These are phyloP conservation scores for Disparrhopalites patrizii DNA, from an alignment of 2,888 invertebrate species.

Conservation along the genomic window DNA sequence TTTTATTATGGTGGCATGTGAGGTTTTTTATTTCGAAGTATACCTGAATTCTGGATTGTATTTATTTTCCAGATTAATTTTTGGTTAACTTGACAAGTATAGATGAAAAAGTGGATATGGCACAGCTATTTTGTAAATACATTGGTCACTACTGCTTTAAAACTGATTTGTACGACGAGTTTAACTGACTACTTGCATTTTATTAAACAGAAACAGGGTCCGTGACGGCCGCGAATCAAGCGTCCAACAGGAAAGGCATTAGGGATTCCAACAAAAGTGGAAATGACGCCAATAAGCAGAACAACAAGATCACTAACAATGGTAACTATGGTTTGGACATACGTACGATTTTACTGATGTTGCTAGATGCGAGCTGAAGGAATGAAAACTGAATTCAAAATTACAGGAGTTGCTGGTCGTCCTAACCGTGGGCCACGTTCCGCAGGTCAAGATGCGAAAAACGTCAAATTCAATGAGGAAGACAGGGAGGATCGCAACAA, in stretches of 20 bases:
- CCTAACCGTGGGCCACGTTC: slow-evolving; percentile 40
- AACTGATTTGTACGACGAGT: no score
- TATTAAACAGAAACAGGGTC: slow-evolving; percentile 20
- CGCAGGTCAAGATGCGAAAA: slow-evolving; percentile 51
- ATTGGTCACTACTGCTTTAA: no score
- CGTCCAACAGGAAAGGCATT: slow-evolving; percentile 44
- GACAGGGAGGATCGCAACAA: slow-evolving; percentile 71
- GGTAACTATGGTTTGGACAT: neutral
- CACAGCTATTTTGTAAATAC: no score
- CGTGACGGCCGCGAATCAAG: slow-evolving; percentile 25
- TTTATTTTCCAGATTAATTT: no score
- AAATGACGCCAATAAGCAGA: slow-evolving; percentile 24
- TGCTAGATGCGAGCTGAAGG: no score
- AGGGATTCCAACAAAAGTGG: slow-evolving; percentile 46
- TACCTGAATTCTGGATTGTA: no score
- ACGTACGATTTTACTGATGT: neutral
- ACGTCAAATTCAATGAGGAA: slow-evolving; percentile 57
- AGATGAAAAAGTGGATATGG: no score
- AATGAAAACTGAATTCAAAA: no score
- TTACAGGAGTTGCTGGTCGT: slow-evolving; percentile 14
- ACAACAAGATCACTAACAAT: slow-evolving; percentile 17
- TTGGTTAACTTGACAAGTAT: no score
- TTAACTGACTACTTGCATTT: neutral
- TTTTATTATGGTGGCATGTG: no score
- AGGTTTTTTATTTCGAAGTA: no score